Percentiles rank a stretch among this genome's conserved stretches.
Conservation (phyloP, 2,113 vertebrate genomes). For the Etheostoma cragini region DNA sequence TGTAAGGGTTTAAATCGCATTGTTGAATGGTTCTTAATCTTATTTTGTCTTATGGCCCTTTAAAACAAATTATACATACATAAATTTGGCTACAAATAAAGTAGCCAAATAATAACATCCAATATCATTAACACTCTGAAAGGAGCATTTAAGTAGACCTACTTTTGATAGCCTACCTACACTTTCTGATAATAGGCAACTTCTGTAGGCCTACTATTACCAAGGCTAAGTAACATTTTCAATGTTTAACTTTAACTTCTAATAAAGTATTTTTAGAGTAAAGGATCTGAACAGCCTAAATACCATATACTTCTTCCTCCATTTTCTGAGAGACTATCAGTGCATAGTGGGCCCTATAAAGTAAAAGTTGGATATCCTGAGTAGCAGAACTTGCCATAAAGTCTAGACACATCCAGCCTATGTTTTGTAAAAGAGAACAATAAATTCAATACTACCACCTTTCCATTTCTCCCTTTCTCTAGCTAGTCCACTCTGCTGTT, state of each 20-base stretch:
- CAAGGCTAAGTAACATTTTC: too few species aligned
- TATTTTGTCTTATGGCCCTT: too few species aligned
- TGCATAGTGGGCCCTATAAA: neutral
- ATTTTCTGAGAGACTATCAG: neutral
- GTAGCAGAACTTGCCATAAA: neutral
- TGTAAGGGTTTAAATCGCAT: too few species aligned
- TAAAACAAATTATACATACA: too few species aligned
- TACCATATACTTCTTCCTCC: neutral
- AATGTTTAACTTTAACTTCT: neutral
- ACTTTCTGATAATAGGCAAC: too few species aligned
- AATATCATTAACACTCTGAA: neutral
- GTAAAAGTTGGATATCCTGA: neutral
- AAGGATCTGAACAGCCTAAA: neutral
- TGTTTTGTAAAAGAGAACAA: neutral
- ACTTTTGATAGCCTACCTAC: too few species aligned
- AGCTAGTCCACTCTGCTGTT: slow-evolving; percentile 3
- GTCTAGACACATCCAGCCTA: neutral
- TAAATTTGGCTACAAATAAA: too few species aligned
- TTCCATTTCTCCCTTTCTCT: too few species aligned
- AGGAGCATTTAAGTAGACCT: neutral
- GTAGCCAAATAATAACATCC: too few species aligned
- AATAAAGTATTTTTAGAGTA: neutral
- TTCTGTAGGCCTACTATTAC: too few species aligned
- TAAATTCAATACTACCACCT: neutral
- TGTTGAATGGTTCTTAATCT: too few species aligned